Conservation (phyloP, 2,113 vertebrate species). For the Misgurnus mizolepis region DNA sequence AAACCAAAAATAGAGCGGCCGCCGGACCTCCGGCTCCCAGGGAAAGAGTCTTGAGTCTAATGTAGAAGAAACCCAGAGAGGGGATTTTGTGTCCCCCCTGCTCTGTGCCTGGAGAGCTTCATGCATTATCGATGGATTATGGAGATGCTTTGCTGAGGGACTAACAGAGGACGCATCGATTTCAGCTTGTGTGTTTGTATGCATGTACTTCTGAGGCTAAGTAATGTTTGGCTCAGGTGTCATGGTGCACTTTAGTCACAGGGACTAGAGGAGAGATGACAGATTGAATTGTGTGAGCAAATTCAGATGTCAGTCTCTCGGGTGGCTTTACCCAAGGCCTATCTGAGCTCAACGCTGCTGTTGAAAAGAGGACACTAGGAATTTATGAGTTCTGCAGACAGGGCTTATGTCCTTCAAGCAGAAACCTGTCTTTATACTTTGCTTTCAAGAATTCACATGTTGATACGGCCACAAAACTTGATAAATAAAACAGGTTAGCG, state of each 20-base stretch:
- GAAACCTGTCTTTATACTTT: not conserved
- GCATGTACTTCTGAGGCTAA: not conserved
- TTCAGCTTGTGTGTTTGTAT: constrained; percentile 8
- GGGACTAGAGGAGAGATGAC: not conserved
- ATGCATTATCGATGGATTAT: constrained; percentile 31
- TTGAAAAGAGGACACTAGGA: not conserved
- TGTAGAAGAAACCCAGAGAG: constrained; percentile 3
- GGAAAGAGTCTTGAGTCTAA: not conserved
- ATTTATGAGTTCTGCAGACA: constrained; percentile 11
- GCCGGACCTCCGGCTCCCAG: not conserved
- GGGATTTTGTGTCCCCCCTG: constrained; percentile 16
- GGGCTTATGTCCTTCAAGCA: constrained; percentile 1
- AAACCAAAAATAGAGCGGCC: not conserved
- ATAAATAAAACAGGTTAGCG: too few species aligned
- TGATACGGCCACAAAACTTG: not conserved
- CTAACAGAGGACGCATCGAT: constrained; percentile 17
- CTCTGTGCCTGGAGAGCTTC: not conserved
- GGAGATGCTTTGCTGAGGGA: constrained; percentile 3
- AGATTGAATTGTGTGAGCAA: not conserved
- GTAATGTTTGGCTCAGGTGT: not conserved
- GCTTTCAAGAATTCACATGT: not conserved
- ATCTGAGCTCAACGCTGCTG: not conserved
- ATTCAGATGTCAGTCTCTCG: not conserved
- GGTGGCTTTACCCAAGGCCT: not conserved
- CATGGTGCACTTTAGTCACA: not conserved